phyloP scores from a whole-genome alignment of 2,797 vertebrate genomes.

The Lates japonicus region DNA sequence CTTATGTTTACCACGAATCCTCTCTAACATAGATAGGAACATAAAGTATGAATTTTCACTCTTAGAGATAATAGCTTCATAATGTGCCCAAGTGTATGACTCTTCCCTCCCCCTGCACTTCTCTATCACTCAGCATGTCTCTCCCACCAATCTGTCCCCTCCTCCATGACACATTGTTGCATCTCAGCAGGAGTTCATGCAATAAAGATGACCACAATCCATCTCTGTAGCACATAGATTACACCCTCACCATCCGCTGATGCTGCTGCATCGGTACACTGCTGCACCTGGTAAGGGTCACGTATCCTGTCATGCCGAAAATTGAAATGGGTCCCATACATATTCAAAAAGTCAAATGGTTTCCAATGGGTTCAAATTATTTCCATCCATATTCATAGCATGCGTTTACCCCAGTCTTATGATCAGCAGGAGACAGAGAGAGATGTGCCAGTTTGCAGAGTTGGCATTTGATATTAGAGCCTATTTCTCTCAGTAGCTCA shows the following conservation, averaged over 20 bases:
- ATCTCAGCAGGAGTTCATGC: slow-evolving; percentile 39
- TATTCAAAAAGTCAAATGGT: slow-evolving; percentile 43
- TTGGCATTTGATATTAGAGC: slow-evolving; percentile 40
- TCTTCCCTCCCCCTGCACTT: neutral
- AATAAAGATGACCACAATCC: slow-evolving; percentile 35
- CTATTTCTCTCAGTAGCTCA: slow-evolving; percentile 15
- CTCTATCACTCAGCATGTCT: neutral
- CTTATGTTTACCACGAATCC: slow-evolving; percentile 5
- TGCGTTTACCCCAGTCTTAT: neutral
- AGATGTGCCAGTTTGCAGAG: slow-evolving; percentile 10
- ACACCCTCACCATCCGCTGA: slow-evolving; percentile 13
- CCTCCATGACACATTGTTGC: slow-evolving; percentile 10
- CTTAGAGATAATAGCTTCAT: slow-evolving; percentile 9
- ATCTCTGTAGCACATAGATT: slow-evolving; percentile 26
- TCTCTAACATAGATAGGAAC: neutral
- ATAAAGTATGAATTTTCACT: slow-evolving; percentile 6
- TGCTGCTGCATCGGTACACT: slow-evolving; percentile 8
- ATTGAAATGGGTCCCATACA: slow-evolving; percentile 34
- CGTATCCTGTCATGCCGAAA: slow-evolving; percentile 30
- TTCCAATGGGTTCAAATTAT: slow-evolving; percentile 37
- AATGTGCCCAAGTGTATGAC: neutral
- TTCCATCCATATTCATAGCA: slow-evolving; percentile 45
- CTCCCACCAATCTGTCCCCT: neutral
- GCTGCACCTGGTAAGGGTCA: slow-evolving; percentile 42
- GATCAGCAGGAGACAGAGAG: neutral